phyloP scores from a whole-genome alignment of 2,797 vertebrate genomes.

The Merluccius polli region DNA sequence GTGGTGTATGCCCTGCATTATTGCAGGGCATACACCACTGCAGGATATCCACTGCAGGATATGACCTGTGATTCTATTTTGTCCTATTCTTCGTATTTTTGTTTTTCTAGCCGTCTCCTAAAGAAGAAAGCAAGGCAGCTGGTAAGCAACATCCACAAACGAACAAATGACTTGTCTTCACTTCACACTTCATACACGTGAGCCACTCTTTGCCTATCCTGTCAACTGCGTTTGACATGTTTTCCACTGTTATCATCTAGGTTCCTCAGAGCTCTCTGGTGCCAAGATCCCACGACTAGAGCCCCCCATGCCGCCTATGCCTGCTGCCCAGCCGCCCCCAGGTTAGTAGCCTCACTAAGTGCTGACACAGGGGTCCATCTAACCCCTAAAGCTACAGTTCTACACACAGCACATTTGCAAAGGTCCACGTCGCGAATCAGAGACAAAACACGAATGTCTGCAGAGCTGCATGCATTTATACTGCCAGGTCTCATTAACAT shows the following conservation, averaged over 20 bases:
- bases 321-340: conserved; percentile 85
- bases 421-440: background rate
- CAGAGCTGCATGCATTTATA: background rate
- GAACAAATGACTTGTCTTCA: background rate
- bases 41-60: no score
- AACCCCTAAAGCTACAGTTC: background rate
- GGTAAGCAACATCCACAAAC: conserved; percentile 8
- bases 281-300: conserved; percentile 92
- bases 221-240: background rate
- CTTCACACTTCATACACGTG: no score
- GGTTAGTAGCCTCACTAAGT: conserved; percentile 29
- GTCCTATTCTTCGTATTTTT: background rate
- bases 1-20: background rate
- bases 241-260: background rate
- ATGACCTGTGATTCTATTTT: background rate
- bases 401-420: background rate
- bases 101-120: conserved; percentile 12
- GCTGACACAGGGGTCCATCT: background rate
- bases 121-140: conserved; percentile 20
- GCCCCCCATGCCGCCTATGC: conserved; percentile 87
- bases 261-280: conserved; percentile 74
- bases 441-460: no score
- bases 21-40: no score
- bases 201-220: background rate
- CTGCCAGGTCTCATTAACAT: background rate